Base-by-base conservation (phyloP, 2,113 vertebrate genomes). In the Nicator chloris region DNA sequence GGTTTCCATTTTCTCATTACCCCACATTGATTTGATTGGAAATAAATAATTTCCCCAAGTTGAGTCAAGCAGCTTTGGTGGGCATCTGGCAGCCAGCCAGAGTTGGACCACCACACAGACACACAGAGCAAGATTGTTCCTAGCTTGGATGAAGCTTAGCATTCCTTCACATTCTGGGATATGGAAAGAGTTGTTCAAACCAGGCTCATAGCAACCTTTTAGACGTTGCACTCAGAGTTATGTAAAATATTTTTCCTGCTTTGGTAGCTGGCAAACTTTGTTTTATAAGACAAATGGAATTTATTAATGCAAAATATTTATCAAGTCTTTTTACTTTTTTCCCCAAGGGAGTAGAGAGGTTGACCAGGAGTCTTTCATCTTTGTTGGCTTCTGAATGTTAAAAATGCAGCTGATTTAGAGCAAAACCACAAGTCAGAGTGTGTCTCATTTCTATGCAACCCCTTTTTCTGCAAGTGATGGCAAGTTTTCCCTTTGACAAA, bases 261-360 rank as follows among this genome's bases (percentile, higher is more conserved):
- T 97, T 95, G 96, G 97, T 96, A 96, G 93, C 76, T 98, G 98
- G 97, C 97, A 98, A 96, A 96, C 82, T 84, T 81, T 50, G 39
- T 96, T 97, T 97, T 96, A 94, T 95, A 97, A 95, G 92, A 97
- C 96, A 98, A 98, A 97, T 97, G 97, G 98, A 98, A 98, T 98
- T 97, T 98, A 98, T 98, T 98, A 98, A 97, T 95, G 95, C 87
- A 97, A 98, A 98, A 96, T 97, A 97, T 98, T 98, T 98, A 97
- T 97, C 95, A 93, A 95, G 91, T 88, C 85, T 92, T 96, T 88
- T 83, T 95, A 53, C 37, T 72, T 79, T 89, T 86, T 94, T 93
- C 82, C 95, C 66, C 94, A 88, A 75, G 40, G 56, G 80, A 82
- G 37, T 37, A 31, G 81, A 96, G 72, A 73, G 59, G 75, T 93